Conservation (phyloP, 2,888 invertebrate species). For the Lasioglossum villosulum region DNA sequence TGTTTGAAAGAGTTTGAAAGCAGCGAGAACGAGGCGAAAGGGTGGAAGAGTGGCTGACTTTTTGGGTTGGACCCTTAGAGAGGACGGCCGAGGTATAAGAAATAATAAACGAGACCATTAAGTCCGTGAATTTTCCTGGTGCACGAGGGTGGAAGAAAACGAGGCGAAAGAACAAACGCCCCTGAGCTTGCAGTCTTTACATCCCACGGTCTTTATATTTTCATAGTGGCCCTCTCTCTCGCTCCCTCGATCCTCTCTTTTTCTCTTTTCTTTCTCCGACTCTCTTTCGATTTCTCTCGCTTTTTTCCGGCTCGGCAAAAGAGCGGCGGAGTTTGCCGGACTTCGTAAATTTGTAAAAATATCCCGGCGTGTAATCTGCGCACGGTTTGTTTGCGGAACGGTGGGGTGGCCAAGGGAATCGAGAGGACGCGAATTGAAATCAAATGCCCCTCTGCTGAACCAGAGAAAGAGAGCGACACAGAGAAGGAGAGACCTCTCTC, state of each 20-base stretch:
- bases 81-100: constrained; percentile 77
- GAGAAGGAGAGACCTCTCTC: neutral
- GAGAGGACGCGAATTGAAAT: constrained; percentile 59
- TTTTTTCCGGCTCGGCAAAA: neutral
- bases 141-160: constrained; percentile 71
- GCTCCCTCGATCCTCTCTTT: neutral
- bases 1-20: constrained; percentile 57
- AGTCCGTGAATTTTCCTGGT: constrained; percentile 77
- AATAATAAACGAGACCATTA: constrained; percentile 84
- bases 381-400: constrained; percentile 56
- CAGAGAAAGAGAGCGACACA: neutral
- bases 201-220: constrained; percentile 73
- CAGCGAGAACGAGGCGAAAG: constrained; percentile 60
- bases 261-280: neutral
- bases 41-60: constrained; percentile 69
- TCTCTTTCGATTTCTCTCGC: neutral
- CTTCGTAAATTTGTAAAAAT: constrained; percentile 68
- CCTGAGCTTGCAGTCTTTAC: constrained; percentile 74
- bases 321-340: constrained; percentile 20
- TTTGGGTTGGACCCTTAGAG: constrained; percentile 73
- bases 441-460: constrained; percentile 24
- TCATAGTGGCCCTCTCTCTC: constrained; percentile 57
- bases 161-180: constrained; percentile 73
- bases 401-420: constrained; percentile 17
- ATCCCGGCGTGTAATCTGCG: constrained; percentile 58